Evolutionary conservation across 1,140 invertebrate species (phyloP), one percentile per base, ranked within the genome.

Genomic region (Brachionus asplanchnoidis): DNA sequence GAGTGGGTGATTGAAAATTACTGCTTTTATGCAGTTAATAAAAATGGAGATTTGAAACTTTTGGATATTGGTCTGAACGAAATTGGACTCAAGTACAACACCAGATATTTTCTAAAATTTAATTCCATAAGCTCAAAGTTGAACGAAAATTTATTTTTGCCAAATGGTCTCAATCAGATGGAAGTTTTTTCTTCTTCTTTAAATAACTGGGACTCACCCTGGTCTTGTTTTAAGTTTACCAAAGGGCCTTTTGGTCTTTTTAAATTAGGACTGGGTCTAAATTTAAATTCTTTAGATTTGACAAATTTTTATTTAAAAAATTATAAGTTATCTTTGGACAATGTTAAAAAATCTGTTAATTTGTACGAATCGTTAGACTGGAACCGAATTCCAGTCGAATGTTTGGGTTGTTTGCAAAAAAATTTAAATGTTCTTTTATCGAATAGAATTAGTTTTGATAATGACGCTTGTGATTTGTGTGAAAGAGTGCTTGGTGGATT

Each of bases 321-420:
- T 75, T 44, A 46, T 23, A 17, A 44, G n/a, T 75, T 75, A 17
- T 5, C 36, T 12, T n/a, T 44, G 1, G 40, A 75, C 3, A 46
- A 44, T 75, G n/a, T 75, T 17, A 75, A 44, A 75, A 75, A 75
- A 75, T 75, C 70, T 12, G 28, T 75, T 14, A 46, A 46, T 75
- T 75, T 75, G 14, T 75, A 75, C 40, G 17, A 17, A 17, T 46
- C n/a, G 5, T 75, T 75, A 23, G 42, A 75, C 23, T 75, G 70
- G 70, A 75, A 75, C 20, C 42, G 36, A 20, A 17, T 6, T 3
- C 42, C 70, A 23, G 11, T 46, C 9, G 40, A 46, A 46, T 75
- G 70, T 17, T 20, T 75, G 11, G 70, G 40, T 32, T 44, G 36
- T 44, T 75, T 75, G 14, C 42, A 75, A 46, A 75, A 75, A 75